Conservation (phyloP, 2,797 vertebrate species). For the Chaenodraco wilsoni region DNA sequence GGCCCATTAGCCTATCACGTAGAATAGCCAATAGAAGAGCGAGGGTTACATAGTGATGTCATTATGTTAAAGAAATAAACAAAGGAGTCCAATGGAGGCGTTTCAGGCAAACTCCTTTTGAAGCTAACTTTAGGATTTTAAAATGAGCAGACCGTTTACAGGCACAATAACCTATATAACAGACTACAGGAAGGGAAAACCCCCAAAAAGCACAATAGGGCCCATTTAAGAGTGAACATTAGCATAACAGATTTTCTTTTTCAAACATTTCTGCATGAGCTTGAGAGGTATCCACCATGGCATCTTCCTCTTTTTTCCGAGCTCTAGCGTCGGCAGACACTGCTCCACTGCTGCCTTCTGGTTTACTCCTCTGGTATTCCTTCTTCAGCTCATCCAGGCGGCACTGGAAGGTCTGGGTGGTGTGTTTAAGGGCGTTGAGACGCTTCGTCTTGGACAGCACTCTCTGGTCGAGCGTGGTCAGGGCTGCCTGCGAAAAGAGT, state of each 20-base stretch:
- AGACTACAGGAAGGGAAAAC: no score
- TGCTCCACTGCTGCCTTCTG: slow-evolving; percentile 23
- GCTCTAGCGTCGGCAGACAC: slow-evolving; percentile 21
- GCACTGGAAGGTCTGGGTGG: slow-evolving; percentile 67
- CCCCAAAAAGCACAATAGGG: no score
- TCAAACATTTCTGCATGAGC: background rate
- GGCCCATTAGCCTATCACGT: no score
- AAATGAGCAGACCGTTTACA: no score
- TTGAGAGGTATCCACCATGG: slow-evolving; percentile 72
- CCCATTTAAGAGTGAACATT: background rate
- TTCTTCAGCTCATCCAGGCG: slow-evolving; percentile 78
- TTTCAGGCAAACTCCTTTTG: no score
- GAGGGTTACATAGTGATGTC: no score
- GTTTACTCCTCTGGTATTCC: slow-evolving; percentile 70
- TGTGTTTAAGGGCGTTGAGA: slow-evolving; percentile 84
- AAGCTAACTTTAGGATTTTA: no score
- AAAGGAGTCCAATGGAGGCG: no score
- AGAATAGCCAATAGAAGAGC: no score
- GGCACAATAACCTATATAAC: no score
- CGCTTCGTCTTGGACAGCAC: slow-evolving; percentile 84
- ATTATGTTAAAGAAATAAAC: no score
- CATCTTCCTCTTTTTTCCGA: slow-evolving; percentile 65
- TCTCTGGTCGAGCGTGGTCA: slow-evolving; percentile 80
- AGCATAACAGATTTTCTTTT: background rate
- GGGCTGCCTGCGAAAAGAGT: slow-evolving; percentile 74